Conservation (phyloP, 2,888 invertebrate species). For the Morpho achilles region DNA sequence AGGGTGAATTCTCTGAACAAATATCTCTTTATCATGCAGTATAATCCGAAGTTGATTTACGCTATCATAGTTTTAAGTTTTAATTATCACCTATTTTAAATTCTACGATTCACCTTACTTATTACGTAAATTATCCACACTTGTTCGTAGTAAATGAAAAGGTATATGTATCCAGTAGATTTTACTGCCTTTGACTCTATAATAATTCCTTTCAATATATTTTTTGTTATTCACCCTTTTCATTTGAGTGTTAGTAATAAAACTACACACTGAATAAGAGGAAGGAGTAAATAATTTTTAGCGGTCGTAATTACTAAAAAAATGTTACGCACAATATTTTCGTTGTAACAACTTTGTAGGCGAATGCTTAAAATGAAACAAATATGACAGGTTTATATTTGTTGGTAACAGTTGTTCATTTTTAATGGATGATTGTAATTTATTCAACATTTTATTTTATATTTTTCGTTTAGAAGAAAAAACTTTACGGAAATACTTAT, state of each 20-base stretch:
- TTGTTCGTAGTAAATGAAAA: conserved; percentile 21
- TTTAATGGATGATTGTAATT: too few species aligned
- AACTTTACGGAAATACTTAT: too few species aligned
- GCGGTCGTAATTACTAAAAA: conserved; percentile 13
- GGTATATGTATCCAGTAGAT: conserved; percentile 14
- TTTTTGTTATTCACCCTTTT: conserved; percentile 5
- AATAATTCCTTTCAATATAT: conserved; percentile 25
- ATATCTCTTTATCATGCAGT: too few species aligned
- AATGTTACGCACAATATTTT: conserved; percentile 17
- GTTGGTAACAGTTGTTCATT: too few species aligned
- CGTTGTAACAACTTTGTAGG: conserved; percentile 23
- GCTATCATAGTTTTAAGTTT: neutral
- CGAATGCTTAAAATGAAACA: conserved; percentile 2
- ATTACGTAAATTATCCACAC: conserved; percentile 21
- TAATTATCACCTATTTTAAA: conserved; percentile 15
- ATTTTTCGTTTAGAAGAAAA: too few species aligned
- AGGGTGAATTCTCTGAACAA: too few species aligned
- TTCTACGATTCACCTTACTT: conserved; percentile 22
- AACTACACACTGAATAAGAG: conserved; percentile 7
- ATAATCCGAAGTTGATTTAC: too few species aligned
- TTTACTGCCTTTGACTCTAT: conserved; percentile 18
- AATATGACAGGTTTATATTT: neutral
- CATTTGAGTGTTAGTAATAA: conserved; percentile 13
- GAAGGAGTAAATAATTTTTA: conserved; percentile 18
- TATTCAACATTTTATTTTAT: too few species aligned